phyloP scores from a whole-genome alignment of 2,888 invertebrate species.

The Trisateles emortualis region DNA sequence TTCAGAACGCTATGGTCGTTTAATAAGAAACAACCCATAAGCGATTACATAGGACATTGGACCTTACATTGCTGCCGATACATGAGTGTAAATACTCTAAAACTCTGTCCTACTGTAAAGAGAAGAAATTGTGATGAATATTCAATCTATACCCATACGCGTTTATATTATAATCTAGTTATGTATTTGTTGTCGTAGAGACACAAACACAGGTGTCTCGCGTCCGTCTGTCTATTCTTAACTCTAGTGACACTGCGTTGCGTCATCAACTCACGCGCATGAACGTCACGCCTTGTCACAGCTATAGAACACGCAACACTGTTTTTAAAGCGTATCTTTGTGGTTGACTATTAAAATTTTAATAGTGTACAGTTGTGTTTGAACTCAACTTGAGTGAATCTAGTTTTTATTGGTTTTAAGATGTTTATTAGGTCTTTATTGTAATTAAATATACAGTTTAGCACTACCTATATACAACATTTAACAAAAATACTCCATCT shows the following conservation, averaged over 20 bases:
- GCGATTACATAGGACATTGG: no score
- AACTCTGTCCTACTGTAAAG: no score
- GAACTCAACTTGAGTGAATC: constrained; percentile 1
- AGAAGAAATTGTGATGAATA: neutral
- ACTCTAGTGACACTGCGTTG: constrained; percentile 56
- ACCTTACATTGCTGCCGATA: no score
- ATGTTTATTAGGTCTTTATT: no score
- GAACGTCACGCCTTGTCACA: constrained; percentile 17
- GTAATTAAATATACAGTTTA: no score
- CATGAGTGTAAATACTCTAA: no score
- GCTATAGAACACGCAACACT: neutral
- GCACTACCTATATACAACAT: no score
- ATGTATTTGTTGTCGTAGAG: constrained; percentile 28
- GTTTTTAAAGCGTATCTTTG: no score
- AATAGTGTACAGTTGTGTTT: no score
- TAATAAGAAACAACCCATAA: no score
- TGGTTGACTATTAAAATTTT: neutral
- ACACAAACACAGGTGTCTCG: constrained; percentile 71
- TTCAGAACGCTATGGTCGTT: no score
- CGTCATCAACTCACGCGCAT: constrained; percentile 57
- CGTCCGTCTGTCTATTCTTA: constrained; percentile 72
- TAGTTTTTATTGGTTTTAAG: constrained; percentile 12
- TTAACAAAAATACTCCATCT: no score
- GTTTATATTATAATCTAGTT: neutral
- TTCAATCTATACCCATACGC: neutral